phyloP scores from a whole-genome alignment of 1,140 invertebrate genomes.

The Stegodyphus mimosarum region DNA sequence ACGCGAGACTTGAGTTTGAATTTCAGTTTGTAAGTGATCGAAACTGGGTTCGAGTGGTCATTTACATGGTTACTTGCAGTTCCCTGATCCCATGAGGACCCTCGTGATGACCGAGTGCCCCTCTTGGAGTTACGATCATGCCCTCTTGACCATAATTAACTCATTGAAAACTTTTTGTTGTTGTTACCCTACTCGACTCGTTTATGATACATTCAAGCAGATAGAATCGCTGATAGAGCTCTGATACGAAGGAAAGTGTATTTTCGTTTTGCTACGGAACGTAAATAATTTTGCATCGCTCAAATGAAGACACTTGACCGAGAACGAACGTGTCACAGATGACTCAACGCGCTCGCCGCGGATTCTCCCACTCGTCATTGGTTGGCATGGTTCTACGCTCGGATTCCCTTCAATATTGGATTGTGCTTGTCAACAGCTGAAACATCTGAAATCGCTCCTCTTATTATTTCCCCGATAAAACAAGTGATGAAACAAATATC shows the following conservation, averaged over 20 bases:
- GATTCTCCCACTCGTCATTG: neutral
- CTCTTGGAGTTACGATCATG: constrained; percentile 11
- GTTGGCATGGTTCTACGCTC: no score
- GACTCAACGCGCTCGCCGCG: neutral
- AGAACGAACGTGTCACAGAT: neutral
- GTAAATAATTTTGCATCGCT: constrained; percentile 9
- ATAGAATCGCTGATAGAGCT: no score
- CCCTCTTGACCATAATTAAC: constrained; percentile 38
- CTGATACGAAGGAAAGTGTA: no score
- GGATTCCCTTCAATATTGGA: no score
- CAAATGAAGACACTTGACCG: neutral
- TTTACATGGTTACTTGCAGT: constrained; percentile 1
- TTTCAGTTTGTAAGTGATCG: neutral
- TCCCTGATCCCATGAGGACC: constrained; percentile 10
- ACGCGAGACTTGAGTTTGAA: constrained; percentile 17
- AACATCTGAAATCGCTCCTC: no score
- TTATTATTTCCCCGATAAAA: no score
- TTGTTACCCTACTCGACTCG: no score
- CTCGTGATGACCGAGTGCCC: constrained; percentile 34
- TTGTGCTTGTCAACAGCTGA: no score
- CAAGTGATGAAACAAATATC: no score
- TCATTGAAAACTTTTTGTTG: constrained; percentile 20
- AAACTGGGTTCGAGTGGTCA: constrained; percentile 32
- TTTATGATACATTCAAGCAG: no score
- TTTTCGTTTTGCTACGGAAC: no score